phyloP scores from a whole-genome alignment of 2,113 vertebrate genomes.

The Propithecus coquereli region DNA sequence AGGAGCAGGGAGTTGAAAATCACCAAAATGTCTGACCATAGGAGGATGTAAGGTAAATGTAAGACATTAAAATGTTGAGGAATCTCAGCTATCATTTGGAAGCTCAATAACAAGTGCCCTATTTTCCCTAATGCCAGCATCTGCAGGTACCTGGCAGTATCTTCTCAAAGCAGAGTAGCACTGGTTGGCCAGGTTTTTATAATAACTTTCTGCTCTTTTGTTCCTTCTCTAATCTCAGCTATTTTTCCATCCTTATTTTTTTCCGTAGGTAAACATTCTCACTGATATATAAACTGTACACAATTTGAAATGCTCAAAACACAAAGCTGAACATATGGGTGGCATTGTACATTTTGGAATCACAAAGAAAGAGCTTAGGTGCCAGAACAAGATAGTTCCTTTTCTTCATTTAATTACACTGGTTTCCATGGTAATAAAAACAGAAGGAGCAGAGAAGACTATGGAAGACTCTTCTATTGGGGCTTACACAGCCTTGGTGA shows the following conservation, averaged over 20 bases:
- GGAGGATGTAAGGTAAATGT: not conserved
- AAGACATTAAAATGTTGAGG: not conserved
- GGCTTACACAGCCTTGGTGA: not conserved
- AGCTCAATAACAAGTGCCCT: not conserved
- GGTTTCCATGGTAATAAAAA: not conserved
- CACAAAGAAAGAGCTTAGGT: not conserved
- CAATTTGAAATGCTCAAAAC: not conserved
- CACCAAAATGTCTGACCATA: not conserved
- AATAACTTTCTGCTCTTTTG: not conserved
- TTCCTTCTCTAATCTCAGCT: not conserved
- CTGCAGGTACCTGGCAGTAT: not conserved
- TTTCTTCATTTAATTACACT: not conserved
- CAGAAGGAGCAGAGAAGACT: too few species aligned
- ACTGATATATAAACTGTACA: not conserved
- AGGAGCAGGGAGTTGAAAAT: not conserved
- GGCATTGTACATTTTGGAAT: not conserved
- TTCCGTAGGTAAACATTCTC: not conserved
- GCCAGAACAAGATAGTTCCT: not conserved
- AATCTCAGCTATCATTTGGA: not conserved
- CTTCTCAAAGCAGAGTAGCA: not conserved
- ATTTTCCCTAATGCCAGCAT: rapidly evolving
- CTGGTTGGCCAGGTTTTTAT: not conserved
- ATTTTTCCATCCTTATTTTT: not conserved
- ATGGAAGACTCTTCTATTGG: not conserved
- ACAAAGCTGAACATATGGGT: not conserved